These are phyloP conservation scores for Proales similis DNA, from an alignment of 1,140 invertebrate species.

Conservation along the genomic window DNA sequence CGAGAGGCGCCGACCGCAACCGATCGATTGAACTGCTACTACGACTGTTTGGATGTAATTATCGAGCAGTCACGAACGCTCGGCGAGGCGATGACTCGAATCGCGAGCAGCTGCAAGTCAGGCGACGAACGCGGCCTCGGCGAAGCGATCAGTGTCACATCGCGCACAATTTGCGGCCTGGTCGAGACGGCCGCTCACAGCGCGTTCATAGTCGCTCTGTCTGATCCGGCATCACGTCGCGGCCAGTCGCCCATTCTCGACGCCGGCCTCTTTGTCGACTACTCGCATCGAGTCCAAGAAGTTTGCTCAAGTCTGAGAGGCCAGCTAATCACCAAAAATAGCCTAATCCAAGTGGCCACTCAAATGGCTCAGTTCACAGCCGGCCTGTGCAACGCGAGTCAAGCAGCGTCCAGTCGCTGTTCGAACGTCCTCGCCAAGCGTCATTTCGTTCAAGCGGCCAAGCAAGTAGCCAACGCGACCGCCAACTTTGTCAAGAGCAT, in stretches of 20 bases:
- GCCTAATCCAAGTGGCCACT: constrained; percentile 66
- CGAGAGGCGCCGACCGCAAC: constrained; percentile 63
- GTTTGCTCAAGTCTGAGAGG: constrained; percentile 15
- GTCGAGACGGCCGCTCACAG: constrained; percentile 75
- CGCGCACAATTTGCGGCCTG: constrained; percentile 76
- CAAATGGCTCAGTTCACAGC: constrained; percentile 92
- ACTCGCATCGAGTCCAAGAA: constrained; percentile 51
- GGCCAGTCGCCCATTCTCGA: constrained; percentile 83
- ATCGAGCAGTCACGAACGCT: constrained; percentile 77
- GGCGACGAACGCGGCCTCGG: constrained; percentile 78
- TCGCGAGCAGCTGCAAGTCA: constrained; percentile 80
- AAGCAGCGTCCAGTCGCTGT: constrained; percentile 81
- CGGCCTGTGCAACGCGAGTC: constrained; percentile 84
- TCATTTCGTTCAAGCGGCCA: constrained; percentile 93
- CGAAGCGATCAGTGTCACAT: constrained; percentile 73
- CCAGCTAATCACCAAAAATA: not conserved
- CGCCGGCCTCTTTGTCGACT: constrained; percentile 67
- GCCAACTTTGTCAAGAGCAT: constrained; percentile 87
- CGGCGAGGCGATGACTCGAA: constrained; percentile 85
- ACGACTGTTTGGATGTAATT: constrained; percentile 83
- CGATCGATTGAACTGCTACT: constrained; percentile 83
- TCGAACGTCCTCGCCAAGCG: constrained; percentile 84
- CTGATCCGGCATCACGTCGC: constrained; percentile 80
- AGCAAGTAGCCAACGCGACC: constrained; percentile 92
- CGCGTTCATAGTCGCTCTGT: constrained; percentile 77